A percentile compares a stretch with the other conserved stretches of the same genome.
phyloP scores from a whole-genome alignment of 2,797 vertebrate species.

The Rhincodon typus region DNA sequence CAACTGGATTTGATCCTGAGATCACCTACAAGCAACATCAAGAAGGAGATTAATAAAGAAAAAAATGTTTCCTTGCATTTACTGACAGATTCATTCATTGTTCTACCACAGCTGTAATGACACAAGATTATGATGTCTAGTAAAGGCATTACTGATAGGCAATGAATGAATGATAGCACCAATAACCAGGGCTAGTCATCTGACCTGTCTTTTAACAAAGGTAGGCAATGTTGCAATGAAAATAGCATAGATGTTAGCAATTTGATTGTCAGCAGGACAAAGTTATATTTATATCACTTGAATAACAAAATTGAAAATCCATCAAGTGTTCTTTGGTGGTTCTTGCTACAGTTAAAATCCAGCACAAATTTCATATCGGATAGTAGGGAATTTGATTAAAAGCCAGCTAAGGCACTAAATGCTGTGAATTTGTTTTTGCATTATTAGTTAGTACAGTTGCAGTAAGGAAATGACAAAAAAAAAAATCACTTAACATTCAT shows the following conservation, averaged over 20 bases:
- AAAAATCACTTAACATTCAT: background rate
- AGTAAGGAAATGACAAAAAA: background rate
- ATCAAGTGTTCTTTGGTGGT: background rate
- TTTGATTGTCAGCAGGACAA: background rate
- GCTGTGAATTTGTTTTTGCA: background rate
- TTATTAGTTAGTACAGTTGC: background rate
- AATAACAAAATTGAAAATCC: constrained; percentile 10
- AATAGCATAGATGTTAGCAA: background rate
- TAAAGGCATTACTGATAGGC: background rate
- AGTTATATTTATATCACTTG: background rate
- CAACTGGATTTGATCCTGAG: background rate
- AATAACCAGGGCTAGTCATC: background rate
- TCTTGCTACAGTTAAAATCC: background rate
- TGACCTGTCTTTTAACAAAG: background rate
- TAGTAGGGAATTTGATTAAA: background rate
- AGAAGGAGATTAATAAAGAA: constrained; percentile 16
- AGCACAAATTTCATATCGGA: background rate
- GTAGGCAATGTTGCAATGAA: background rate
- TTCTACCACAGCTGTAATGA: background rate
- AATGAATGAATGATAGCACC: constrained; percentile 3
- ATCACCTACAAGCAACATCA: background rate
- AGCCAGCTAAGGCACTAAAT: background rate
- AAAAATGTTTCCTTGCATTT: background rate
- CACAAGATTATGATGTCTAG: background rate
- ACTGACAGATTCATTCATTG: constrained; percentile 9